phyloP scores from a whole-genome alignment of 2,888 invertebrate species.

The Clusia tigrina region DNA sequence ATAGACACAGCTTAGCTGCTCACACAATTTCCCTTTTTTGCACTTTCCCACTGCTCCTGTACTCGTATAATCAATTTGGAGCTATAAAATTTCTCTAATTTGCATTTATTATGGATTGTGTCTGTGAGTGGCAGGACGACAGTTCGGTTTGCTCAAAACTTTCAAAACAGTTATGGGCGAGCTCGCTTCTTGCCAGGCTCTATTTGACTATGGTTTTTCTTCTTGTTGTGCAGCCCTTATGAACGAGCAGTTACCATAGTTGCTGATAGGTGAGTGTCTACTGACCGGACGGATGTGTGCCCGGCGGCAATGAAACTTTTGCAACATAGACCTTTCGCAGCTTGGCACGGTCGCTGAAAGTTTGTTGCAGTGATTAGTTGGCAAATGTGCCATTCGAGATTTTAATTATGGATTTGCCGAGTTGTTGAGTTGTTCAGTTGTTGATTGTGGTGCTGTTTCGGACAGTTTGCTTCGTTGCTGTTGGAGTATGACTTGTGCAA shows the following conservation, averaged over 20 bases:
- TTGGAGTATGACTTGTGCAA: neutral
- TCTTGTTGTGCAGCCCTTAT: neutral
- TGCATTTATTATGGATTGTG: conserved; percentile 56
- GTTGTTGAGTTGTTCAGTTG: neutral
- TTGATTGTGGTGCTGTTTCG: neutral
- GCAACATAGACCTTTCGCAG: neutral
- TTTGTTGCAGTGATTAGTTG: conserved; percentile 1
- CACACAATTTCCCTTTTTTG: too few species aligned
- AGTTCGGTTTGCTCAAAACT: conserved; percentile 40
- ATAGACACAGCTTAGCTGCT: too few species aligned
- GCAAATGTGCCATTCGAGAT: neutral
- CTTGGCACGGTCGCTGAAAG: neutral
- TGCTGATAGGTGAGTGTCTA: neutral
- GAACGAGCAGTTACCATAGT: neutral
- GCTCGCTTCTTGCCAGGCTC: neutral
- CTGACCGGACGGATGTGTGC: neutral
- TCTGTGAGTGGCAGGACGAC: conserved; percentile 51
- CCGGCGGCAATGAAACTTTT: conserved; percentile 1
- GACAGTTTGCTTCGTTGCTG: conserved; percentile 1
- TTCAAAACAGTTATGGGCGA: conserved; percentile 30
- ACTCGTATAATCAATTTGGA: conserved; percentile 61
- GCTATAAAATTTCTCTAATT: conserved; percentile 53
- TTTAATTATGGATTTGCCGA: neutral
- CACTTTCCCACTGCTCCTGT: too few species aligned
- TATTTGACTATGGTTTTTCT: neutral